phyloP scores from a whole-genome alignment of 2,797 vertebrate species.

The Catostomus latipinnis region DNA sequence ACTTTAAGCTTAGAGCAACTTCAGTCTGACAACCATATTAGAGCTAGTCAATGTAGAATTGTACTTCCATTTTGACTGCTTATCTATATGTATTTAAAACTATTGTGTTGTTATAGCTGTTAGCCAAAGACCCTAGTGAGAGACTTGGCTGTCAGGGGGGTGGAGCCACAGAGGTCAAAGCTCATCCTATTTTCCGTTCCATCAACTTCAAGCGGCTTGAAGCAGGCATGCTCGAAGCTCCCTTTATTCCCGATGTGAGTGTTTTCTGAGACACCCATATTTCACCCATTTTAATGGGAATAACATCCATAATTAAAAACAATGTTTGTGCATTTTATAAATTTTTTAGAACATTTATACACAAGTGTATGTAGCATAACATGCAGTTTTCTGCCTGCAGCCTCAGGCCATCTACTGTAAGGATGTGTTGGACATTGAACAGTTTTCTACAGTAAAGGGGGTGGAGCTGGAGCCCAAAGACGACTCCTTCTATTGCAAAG shows the following conservation, averaged over 20 bases:
- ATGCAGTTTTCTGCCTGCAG: constrained; percentile 67
- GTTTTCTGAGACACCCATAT: background rate
- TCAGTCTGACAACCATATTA: too few species aligned
- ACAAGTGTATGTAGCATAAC: background rate
- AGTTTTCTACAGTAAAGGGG: constrained; percentile 98
- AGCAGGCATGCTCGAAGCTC: constrained; percentile 92
- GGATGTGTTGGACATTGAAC: constrained; percentile 97
- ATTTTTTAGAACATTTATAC: too few species aligned
- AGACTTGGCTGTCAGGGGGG: constrained; percentile 87
- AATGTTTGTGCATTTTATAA: background rate
- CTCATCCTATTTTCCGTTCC: constrained; percentile 87
- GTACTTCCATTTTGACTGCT: background rate
- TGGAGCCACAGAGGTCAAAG: constrained; percentile 90
- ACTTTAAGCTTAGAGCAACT: too few species aligned
- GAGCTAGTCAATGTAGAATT: too few species aligned
- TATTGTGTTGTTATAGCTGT: constrained; percentile 73
- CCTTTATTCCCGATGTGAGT: constrained; percentile 95
- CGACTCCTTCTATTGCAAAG: constrained; percentile 93
- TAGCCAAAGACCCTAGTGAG: constrained; percentile 89
- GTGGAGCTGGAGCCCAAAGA: constrained; percentile 96
- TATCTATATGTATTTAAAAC: background rate
- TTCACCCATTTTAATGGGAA: background rate
- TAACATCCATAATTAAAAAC: background rate
- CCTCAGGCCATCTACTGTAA: constrained; percentile 99
- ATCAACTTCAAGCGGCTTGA: constrained; percentile 95